A percentile compares a stretch with the other conserved stretches of the same genome.
Conservation (phyloP, 2,797 vertebrate genomes). For the Cottoperca gobio region DNA sequence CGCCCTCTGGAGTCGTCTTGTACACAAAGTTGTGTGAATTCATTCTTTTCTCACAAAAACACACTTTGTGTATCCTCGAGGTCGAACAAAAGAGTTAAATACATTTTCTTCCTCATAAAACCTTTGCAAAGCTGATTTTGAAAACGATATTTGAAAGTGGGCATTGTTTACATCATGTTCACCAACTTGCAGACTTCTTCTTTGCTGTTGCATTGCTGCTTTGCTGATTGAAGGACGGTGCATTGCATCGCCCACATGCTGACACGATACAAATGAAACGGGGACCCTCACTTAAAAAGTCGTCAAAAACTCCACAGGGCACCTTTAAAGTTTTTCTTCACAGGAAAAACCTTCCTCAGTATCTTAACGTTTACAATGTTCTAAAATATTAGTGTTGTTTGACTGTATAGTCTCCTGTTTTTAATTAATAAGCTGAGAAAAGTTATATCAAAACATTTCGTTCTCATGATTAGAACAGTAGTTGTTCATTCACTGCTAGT, state of each 20-base stretch:
- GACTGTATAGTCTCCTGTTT: conserved; percentile 41
- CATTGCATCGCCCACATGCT: neutral
- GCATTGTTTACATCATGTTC: neutral
- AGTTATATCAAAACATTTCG: neutral
- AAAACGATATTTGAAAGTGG: neutral
- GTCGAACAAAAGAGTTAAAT: neutral
- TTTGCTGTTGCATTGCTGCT: neutral
- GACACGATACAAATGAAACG: neutral
- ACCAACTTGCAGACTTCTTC: neutral
- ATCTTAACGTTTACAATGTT: neutral
- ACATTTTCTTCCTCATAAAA: neutral
- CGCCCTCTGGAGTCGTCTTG: neutral
- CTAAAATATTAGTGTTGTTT: neutral
- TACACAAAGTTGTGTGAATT: neutral
- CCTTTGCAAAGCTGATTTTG: neutral
- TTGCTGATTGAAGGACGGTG: neutral
- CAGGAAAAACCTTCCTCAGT: neutral
- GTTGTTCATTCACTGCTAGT: neutral
- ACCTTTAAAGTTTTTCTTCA: conserved; percentile 1
- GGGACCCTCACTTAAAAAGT: neutral
- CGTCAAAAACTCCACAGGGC: conserved; percentile 13
- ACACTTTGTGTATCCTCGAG: neutral
- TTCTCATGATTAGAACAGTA: conserved; percentile 15
- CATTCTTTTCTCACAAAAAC: conserved; percentile 1
- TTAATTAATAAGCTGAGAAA: neutral